A percentile compares a stretch with the other conserved stretches of the same genome.
phyloP scores from a whole-genome alignment of 2,797 vertebrate species.

The Falco naumanni region DNA sequence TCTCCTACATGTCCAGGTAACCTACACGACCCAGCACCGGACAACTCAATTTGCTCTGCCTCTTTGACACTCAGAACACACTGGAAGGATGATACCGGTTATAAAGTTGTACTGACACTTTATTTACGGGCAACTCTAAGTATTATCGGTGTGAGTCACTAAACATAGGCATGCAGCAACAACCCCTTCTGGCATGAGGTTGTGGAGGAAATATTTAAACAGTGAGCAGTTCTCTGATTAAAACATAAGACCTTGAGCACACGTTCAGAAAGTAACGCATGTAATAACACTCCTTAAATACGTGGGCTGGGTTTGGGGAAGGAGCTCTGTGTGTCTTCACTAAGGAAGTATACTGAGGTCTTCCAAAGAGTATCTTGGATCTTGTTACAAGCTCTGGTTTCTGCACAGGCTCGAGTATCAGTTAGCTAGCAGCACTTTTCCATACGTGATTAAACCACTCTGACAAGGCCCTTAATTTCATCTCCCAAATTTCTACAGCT shows the following conservation, averaged over 20 bases:
- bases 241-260: neutral
- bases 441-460: slow-evolving; percentile 32
- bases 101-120: neutral
- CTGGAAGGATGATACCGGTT: neutral
- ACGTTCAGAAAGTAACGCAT: neutral
- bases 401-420: neutral
- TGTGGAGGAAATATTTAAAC: neutral
- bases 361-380: slow-evolving; percentile 6
- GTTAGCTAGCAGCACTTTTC: slow-evolving; percentile 24
- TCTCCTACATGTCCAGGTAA: neutral
- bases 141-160: slow-evolving; percentile 9
- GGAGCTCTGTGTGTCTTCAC: neutral
- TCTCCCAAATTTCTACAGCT: slow-evolving; percentile 50
- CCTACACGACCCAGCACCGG: neutral
- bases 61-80: neutral
- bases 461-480: slow-evolving; percentile 35
- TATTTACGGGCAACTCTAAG: neutral
- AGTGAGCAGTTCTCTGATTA: neutral
- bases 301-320: neutral
- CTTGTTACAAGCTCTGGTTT: slow-evolving; percentile 35
- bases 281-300: neutral
- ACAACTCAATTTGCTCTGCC: neutral
- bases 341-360: neutral
- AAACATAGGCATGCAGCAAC: slow-evolving; percentile 3
- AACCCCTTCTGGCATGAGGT: neutral